Evolutionary conservation across 2,888 invertebrate genomes (phyloP).

Genomic region (Eristalis intricaria): DNA sequence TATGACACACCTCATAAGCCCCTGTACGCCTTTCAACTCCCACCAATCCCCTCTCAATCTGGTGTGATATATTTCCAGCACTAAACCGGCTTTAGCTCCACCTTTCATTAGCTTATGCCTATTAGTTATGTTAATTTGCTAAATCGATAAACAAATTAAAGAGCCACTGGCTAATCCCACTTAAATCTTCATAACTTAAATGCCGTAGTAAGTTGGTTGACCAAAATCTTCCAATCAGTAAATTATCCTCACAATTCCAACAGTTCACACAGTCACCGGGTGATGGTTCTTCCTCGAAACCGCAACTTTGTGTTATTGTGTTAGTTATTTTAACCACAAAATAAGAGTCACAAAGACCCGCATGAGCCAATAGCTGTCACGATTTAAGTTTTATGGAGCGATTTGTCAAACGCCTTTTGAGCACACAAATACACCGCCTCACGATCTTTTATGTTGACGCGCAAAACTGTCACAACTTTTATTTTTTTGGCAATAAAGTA

Average conservation of each 20-base stretch:
- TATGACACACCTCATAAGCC: not conserved
- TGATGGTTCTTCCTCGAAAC: not conserved
- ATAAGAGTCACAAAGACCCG: constrained; percentile 15
- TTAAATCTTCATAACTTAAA: not conserved
- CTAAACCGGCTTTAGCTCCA: not conserved
- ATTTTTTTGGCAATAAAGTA: constrained; percentile 59
- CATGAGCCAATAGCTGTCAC: constrained; percentile 61
- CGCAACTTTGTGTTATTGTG: constrained; percentile 10
- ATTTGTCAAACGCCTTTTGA: constrained; percentile 61
- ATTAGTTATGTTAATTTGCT: not conserved
- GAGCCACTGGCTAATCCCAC: not conserved
- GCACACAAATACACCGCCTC: constrained; percentile 44
- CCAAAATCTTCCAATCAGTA: not conserved
- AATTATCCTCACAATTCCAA: not conserved
- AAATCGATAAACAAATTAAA: not conserved
- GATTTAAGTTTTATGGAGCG: constrained; percentile 60
- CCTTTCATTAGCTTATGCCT: not conserved
- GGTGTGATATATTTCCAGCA: not conserved
- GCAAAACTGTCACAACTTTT: constrained; percentile 54
- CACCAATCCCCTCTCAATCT: not conserved
- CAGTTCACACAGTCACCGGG: not conserved
- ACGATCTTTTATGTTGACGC: constrained; percentile 42
- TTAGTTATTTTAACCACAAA: not conserved
- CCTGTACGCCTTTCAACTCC: not conserved
- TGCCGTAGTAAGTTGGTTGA: not conserved